Evolutionary conservation across 2,888 invertebrate species (phyloP).

Genomic region (Cosmopolites sordidus): DNA sequence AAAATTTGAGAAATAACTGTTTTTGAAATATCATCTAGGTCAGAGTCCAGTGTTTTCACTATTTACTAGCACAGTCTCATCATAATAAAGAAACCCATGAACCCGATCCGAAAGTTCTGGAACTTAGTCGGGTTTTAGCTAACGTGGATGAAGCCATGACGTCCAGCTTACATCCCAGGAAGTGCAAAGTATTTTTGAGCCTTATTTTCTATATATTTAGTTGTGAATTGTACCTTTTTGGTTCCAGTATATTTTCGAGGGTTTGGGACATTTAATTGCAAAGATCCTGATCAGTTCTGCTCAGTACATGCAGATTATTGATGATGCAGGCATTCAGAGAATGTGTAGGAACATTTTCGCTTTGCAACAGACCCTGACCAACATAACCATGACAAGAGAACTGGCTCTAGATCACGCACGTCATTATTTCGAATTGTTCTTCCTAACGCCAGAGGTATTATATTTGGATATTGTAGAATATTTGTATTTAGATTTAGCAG

Average conservation of each 20-base stretch:
- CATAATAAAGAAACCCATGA: constrained; percentile 69
- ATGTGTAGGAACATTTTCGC: constrained; percentile 84
- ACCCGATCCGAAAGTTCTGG: constrained; percentile 70
- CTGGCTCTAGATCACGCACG: constrained; percentile 84
- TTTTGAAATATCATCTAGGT: constrained; percentile 53
- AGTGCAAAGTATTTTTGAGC: constrained; percentile 76
- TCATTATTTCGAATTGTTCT: constrained; percentile 82
- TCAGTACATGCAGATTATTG: constrained; percentile 73
- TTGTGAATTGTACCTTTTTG: constrained; percentile 2
- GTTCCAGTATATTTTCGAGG: constrained; percentile 81
- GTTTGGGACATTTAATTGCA: constrained; percentile 74
- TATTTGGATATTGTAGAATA: too few relatives aligned
- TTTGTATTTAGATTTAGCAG: too few relatives aligned
- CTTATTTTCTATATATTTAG: constrained; percentile 12
- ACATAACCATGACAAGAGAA: constrained; percentile 77
- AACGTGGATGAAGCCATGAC: constrained; percentile 74
- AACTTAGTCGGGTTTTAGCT: constrained; percentile 72
- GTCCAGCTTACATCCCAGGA: constrained; percentile 69
- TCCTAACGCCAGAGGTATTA: constrained; percentile 77
- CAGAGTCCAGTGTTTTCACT: constrained; percentile 94
- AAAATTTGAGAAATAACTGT: too few relatives aligned
- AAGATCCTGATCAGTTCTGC: constrained; percentile 77
- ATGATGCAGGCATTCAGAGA: constrained; percentile 76
- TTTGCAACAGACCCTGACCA: constrained; percentile 79
- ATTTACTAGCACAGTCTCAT: constrained; percentile 56